Conservation (phyloP, 2,888 invertebrate species). For the Podotricha telesiphe region DNA sequence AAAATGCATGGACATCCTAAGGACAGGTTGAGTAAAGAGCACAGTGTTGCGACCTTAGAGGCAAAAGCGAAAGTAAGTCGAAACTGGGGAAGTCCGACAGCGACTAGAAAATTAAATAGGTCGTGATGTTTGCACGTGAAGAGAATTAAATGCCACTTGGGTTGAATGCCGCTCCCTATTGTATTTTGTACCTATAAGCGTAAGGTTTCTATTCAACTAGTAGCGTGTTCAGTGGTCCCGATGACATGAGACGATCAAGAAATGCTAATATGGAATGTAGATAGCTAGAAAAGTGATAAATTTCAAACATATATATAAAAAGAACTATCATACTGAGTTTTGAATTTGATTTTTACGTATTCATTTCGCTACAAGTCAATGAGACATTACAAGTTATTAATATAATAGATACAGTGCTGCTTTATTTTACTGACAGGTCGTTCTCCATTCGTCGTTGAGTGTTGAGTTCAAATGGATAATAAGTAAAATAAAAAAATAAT, state of each 20-base stretch:
- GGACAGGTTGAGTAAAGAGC: constrained; percentile 37
- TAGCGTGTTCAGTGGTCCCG: background rate
- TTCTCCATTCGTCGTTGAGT: no score
- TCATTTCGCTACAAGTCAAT: background rate
- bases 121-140: constrained; percentile 48
- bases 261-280: constrained; percentile 25
- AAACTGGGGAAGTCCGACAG: constrained; percentile 59
- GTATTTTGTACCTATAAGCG: background rate
- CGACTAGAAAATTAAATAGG: constrained; percentile 51
- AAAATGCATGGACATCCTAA: constrained; percentile 30
- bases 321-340: background rate
- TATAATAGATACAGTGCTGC: background rate
- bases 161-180: constrained; percentile 33
- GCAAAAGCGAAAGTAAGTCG: constrained; percentile 54
- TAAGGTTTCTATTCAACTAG: constrained; percentile 19
- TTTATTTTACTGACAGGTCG: no score
- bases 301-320: background rate
- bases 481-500: no score
- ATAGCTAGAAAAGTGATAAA: constrained; percentile 16
- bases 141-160: constrained; percentile 44
- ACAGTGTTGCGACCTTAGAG: constrained; percentile 40
- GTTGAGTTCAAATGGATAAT: no score
- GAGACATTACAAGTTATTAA: background rate
- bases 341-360: background rate
- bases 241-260: constrained; percentile 18